Percentiles rank a stretch among this genome's conserved stretches.
Evolutionary conservation across 2,113 vertebrate species (phyloP).

Genomic region (Stomatorhinus ivindoensis): DNA sequence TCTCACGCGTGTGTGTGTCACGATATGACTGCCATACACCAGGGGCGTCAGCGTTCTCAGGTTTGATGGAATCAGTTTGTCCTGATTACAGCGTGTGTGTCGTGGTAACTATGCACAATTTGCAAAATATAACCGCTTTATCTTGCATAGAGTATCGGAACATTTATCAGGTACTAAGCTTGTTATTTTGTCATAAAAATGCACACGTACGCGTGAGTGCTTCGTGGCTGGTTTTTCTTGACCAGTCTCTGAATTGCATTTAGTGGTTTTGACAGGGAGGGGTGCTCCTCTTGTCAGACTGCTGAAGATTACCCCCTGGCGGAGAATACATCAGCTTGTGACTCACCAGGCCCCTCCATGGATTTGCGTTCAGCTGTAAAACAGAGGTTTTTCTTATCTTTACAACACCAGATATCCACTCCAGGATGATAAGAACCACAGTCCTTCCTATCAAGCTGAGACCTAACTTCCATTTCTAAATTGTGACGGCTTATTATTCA

Average conservation of each 20-base stretch:
- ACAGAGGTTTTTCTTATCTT: conserved; percentile 3
- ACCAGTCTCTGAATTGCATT: conserved; percentile 6
- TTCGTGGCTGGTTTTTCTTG: neutral
- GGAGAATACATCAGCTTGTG: conserved; percentile 1
- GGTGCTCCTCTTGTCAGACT: neutral
- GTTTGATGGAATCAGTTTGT: neutral
- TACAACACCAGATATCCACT: neutral
- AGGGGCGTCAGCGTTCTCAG: neutral
- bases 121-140: neutral
- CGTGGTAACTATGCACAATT: neutral
- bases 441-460: neutral
- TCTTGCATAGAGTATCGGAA: neutral
- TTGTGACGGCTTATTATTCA: neutral
- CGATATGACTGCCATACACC: neutral
- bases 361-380: neutral
- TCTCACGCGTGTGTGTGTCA: neutral
- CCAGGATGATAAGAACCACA: neutral
- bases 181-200: neutral
- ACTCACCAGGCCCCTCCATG: neutral
- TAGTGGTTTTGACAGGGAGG: conserved; percentile 2
- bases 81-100: neutral
- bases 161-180: neutral
- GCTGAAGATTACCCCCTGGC: neutral
- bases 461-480: neutral
- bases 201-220: neutral